Evolutionary conservation across 2,888 invertebrate species (phyloP), one percentile per base, ranked within the genome.

Genomic region (Philonicus albiceps): DNA sequence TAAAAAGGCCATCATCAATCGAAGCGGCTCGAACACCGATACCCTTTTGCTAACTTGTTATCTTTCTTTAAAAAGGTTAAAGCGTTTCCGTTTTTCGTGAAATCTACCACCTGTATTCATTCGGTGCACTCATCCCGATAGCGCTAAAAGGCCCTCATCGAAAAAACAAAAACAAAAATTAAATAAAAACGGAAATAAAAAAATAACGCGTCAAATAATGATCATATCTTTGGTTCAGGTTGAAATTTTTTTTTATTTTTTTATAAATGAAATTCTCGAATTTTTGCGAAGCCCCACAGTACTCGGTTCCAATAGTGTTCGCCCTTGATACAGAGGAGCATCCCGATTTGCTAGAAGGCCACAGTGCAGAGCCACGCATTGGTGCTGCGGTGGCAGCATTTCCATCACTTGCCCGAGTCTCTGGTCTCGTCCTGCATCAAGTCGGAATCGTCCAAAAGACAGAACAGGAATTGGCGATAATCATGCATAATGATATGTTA

Each of bases 401-500:
- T 72, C 27, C 73, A 84, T 84, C 73, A 83, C 83, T 72, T 27
- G 72, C 16, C 19, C 40, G 37, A 73, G 40, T 83, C 83, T 37
- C 83, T 37, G 83, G 37, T 1, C 34, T 37, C 64, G 72, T 31
- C 73, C 84, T 43, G 84, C 84, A 72, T 13, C 16, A 73, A 85
- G 53, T 75, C 53, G 53, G 53, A 85, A 85, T 75, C 85, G 16
- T 43, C 40, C 40, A 85, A 31, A n/a, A 75, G 27, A 72, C 76
- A 40, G 64, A 75, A 43, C 73, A 11, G 43, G 76, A 78, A 86
- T 80, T 43, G 43, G 72, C 80, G 78, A 80, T 86, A 86, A 86
- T 86, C 86, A 86, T 31, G 73, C 64, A 86, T 86, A 86, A 86
- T 86, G 86, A 86, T 86, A 86, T 86, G 86, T 78, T 86, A 64